Evolutionary conservation across 2,113 vertebrate genomes (phyloP).

Genomic region (Dunckerocampus dactyliophorus): DNA sequence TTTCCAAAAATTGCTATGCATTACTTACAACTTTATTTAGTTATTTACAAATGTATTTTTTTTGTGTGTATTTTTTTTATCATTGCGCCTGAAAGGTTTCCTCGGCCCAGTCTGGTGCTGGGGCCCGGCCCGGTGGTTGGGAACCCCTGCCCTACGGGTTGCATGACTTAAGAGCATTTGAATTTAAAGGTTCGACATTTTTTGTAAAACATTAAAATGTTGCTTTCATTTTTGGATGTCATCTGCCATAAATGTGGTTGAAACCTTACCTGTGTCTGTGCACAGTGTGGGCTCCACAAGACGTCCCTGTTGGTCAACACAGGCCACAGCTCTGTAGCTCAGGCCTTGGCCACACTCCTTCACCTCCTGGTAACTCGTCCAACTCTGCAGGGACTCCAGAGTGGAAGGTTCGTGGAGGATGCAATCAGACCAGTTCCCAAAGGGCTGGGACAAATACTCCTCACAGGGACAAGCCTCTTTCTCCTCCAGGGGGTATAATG

Average conservation of each 20-base stretch:
- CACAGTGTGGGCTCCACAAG: slow-evolving; percentile 79
- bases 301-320: slow-evolving; percentile 75
- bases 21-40: too few relatives aligned
- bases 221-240: too few relatives aligned
- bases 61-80: too few relatives aligned
- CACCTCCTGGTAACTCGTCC: slow-evolving; percentile 44
- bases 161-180: too few relatives aligned
- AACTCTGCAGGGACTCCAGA: slow-evolving; percentile 45
- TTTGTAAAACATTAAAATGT: too few relatives aligned
- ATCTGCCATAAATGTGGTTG: not conserved
- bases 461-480: slow-evolving; percentile 82
- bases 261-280: slow-evolving; percentile 80
- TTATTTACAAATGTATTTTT: too few relatives aligned
- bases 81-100: too few relatives aligned
- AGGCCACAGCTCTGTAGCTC: slow-evolving; percentile 79
- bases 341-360: slow-evolving; percentile 83
- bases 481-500: slow-evolving; percentile 81
- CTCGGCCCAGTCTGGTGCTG: too few relatives aligned
- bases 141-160: too few relatives aligned
- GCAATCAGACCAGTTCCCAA: slow-evolving; percentile 93
- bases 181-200: too few relatives aligned
- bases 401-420: slow-evolving; percentile 66
- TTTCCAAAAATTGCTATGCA: too few relatives aligned
- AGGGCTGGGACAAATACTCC: slow-evolving; percentile 76
- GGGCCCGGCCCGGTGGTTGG: too few relatives aligned